Base-by-base conservation (phyloP, 2,888 invertebrate species). In the Anticlea derivata region DNA sequence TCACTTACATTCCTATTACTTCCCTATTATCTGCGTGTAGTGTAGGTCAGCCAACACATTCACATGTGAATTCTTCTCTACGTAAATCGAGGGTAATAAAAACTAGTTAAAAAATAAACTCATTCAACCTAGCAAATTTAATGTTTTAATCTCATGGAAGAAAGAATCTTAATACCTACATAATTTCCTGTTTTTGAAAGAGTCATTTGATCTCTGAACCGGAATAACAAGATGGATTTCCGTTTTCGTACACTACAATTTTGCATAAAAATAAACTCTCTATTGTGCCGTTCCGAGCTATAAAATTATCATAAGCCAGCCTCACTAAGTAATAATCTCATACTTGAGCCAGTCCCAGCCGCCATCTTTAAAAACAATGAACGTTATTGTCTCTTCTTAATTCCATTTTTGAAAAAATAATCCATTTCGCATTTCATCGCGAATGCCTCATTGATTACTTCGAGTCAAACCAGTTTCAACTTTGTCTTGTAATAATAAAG, bases 321-420 rank as follows among this genome's bases (percentile, higher is more conserved):
- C 77, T 72, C 73, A 76, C 73, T n/a, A 74, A 82, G 78, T 80
- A 84, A 83, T 86, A 86, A 86, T 82, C 82, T 83, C 78, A 80
- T 83, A 86, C 86, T 85, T 82, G 81, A 80, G 68, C 70, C 53
- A 50, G 75, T 68, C 78, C 72, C 72, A 71, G 73, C 83, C 82
- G 87, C 88, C 88, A 89, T 90, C 83, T 88, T 89, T 85, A 83
- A 85, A 83, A 86, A 88, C 89, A 90, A 90, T 88, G 85, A 85
- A 76, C 86, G 84, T 88, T 90, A 88, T 89, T 90, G 88, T 90
- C 88, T 87, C 85, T 86, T 83, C 86, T 86, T 88, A 87, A 89
- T 89, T 86, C 88, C 88, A 87, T 90, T 89, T 90, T 89, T 87
- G 83, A 88, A 88, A 90, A 89, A 90, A 88, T 86, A 88, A 88